Percentiles rank a stretch among this genome's conserved stretches.
phyloP scores from a whole-genome alignment of 2,888 invertebrate species.

The Loripinus fragilis region DNA sequence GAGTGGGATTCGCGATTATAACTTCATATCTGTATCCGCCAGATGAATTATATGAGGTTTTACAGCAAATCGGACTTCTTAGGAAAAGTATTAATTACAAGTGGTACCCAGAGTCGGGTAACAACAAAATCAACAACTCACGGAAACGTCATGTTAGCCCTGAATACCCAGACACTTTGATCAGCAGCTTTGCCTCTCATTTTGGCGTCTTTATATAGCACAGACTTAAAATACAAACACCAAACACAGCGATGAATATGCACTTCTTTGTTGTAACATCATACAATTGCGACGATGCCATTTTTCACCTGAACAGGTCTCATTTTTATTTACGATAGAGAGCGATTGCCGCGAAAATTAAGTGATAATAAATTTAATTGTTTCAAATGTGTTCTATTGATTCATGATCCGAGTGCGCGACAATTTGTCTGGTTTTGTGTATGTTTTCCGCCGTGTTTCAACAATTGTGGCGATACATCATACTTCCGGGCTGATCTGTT shows the following conservation, averaged over 20 bases:
- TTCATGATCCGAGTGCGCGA: background rate
- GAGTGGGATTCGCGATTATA: too few species aligned
- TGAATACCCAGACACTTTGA: too few species aligned
- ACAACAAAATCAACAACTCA: too few species aligned
- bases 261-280: too few species aligned
- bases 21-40: background rate
- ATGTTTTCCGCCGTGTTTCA: conserved; percentile 5
- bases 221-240: too few species aligned
- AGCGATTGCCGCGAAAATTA: conserved; percentile 46
- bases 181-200: too few species aligned
- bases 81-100: conserved; percentile 40
- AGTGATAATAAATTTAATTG: conserved; percentile 49
- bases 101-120: too few species aligned
- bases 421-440: conserved; percentile 4
- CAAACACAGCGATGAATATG: too few species aligned
- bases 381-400: conserved; percentile 37
- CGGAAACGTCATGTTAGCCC: too few species aligned
- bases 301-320: too few species aligned
- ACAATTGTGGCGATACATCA: conserved; percentile 13
- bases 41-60: background rate
- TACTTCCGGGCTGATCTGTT: conserved; percentile 7
- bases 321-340: conserved; percentile 19
- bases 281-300: too few species aligned
- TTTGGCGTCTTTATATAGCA: too few species aligned
- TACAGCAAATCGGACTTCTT: conserved; percentile 30